A percentile compares a stretch with the other conserved stretches of the same genome.
Evolutionary conservation across 2,797 vertebrate genomes (phyloP).

Genomic region (Myotis daubentonii): DNA sequence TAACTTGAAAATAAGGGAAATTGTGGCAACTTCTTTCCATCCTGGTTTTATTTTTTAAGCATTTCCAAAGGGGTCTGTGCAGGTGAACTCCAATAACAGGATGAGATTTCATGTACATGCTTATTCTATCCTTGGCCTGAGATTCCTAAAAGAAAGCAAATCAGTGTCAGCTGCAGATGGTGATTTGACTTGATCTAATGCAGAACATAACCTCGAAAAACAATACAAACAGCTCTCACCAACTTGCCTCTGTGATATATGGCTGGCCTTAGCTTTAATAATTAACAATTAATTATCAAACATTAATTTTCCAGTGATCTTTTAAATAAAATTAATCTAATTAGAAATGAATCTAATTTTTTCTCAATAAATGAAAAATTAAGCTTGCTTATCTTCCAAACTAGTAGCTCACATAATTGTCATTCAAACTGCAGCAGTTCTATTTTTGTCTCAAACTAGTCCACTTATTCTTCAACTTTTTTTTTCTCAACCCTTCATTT

Average conservation of each 20-base stretch:
- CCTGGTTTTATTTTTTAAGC: not conserved
- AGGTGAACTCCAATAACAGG: constrained; percentile 9
- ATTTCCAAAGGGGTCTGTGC: constrained; percentile 34
- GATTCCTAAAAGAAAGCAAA: constrained; percentile 66
- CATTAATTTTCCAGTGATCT: constrained; percentile 23
- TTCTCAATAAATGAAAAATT: constrained; percentile 41
- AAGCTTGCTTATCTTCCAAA: not conserved
- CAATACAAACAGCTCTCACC: not conserved
- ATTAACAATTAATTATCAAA: constrained; percentile 41
- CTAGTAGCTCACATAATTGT: not conserved
- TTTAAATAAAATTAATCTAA: not conserved
- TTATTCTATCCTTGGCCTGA: constrained; percentile 59
- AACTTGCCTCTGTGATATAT: constrained; percentile 50
- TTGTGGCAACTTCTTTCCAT: not conserved
- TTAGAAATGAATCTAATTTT: constrained; percentile 28
- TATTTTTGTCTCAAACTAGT: constrained; percentile 13
- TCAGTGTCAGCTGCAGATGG: constrained; percentile 48
- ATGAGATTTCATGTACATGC: constrained; percentile 9
- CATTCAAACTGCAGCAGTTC: constrained; percentile 35
- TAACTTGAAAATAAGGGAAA: constrained; percentile 50
- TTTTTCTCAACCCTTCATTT: not conserved
- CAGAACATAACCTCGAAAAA: constrained; percentile 23
- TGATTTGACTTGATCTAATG: constrained; percentile 31
- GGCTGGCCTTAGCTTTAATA: constrained; percentile 43
- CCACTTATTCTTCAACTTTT: not conserved